Base-by-base conservation (phyloP, 2,888 invertebrate species). In the Leptinotarsa tumamoca region DNA sequence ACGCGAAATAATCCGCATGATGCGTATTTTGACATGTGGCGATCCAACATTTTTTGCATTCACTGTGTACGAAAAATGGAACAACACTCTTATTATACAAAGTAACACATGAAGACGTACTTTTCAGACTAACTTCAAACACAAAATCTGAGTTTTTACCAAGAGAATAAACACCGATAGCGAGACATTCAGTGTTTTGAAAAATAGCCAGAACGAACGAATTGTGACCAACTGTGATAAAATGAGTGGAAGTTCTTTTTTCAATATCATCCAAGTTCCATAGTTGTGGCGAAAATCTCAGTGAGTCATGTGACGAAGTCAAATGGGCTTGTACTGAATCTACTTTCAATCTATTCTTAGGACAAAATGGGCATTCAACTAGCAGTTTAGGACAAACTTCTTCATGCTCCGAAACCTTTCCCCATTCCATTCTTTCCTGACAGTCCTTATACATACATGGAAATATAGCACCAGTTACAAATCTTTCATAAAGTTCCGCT, bases 1-100 rank as follows among this genome's bases (percentile, higher is more conserved):
- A 17, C 2, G 63, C n/a, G n/a, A 63, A n/a, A n/a, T 63, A 63
- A 5, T 63, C 43, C n/a, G 27, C 13, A 43, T 63, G 63, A 18
- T 17, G 17, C 2, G 43, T 17, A n/a, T 63, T 63, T 3, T 43
- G n/a, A n/a, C 63, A 63, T 7, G 63, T 63, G 33, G 17, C 33
- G 4, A 63, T 63, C 63, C 63, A 63, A n/a, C 63, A 63, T 43
- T 63, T 63, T n/a, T 63, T 63, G n/a, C 63, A 63, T 63, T 63
- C 7, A 33, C n/a, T n/a, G n/a, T n/a, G n/a, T 43, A 7, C 17
- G 18, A 33, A 63, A 63, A 63, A 63, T 17, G 63, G 63, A 27
- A 33, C 13, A 10, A 63, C n/a, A 10, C 63, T 43, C 7, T 63
- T 17, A n/a, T 63, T n/a, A 43, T 43, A 43, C n/a, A 17, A 63